Conservation (phyloP, 1,140 invertebrate species). For the Neodiprion pinetum region DNA sequence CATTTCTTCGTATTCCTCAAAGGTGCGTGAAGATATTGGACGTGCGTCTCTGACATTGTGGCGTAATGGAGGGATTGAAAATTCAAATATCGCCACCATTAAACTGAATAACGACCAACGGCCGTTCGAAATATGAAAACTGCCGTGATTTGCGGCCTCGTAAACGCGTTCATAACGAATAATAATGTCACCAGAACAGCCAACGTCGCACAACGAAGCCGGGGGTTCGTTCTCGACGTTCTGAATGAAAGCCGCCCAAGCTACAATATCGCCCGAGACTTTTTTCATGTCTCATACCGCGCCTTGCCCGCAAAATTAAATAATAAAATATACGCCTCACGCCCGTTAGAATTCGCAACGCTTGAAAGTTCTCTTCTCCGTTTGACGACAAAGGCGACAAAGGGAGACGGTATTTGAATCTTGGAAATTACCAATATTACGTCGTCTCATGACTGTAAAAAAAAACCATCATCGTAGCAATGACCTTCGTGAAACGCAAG, state of each 20-base stretch:
- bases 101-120: slow-evolving; percentile 61
- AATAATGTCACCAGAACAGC: slow-evolving; percentile 58
- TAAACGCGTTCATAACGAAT: slow-evolving; percentile 65
- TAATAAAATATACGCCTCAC: slow-evolving; percentile 58
- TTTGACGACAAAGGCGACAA: background rate
- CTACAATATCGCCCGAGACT: slow-evolving; percentile 58
- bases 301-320: slow-evolving; percentile 56
- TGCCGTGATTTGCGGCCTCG: slow-evolving; percentile 63
- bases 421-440: too few relatives aligned
- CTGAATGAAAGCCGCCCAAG: slow-evolving; percentile 44
- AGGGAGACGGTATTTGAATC: too few relatives aligned
- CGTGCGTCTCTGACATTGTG: slow-evolving; percentile 25
- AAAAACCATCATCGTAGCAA: too few relatives aligned
- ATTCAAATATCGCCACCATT: slow-evolving; percentile 62
- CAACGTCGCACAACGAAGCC: slow-evolving; percentile 19
- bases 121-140: slow-evolving; percentile 63
- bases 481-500: too few relatives aligned
- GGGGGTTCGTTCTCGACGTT: slow-evolving; percentile 27
- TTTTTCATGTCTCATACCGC: slow-evolving; percentile 61
- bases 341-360: background rate
- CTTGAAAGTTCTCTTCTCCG: background rate
- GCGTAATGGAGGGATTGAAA: slow-evolving; percentile 49
- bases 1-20: background rate
- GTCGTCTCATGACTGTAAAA: too few relatives aligned
- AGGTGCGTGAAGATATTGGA: background rate